These are phyloP conservation scores for Kryptolebias marmoratus DNA, from an alignment of 2,113 vertebrate species.

Conservation along the genomic window DNA sequence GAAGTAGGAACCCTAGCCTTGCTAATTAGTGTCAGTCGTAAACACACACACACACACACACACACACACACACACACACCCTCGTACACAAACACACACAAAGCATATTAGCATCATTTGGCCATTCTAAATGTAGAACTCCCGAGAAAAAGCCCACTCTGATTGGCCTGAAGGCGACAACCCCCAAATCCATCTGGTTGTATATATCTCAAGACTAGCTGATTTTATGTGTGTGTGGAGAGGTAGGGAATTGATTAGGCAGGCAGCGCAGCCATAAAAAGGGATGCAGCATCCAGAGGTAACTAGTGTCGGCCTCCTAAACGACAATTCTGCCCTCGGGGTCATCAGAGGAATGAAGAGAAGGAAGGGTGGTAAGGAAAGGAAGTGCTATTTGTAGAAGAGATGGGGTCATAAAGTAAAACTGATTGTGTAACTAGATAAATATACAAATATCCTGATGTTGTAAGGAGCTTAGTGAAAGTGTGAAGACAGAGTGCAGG, in stretches of 20 bases:
- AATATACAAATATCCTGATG: neutral
- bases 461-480: neutral
- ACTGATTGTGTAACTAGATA: neutral
- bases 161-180: constrained; percentile 63
- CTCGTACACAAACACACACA: constrained; percentile 21
- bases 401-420: neutral
- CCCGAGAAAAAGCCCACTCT: constrained; percentile 41
- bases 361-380: constrained; percentile 45
- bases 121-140: constrained; percentile 40
- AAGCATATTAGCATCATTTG: constrained; percentile 69
- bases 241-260: constrained; percentile 67
- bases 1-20: constrained; percentile 69
- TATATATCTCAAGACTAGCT: constrained; percentile 72
- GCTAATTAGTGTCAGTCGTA: constrained; percentile 78
- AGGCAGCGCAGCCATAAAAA: constrained; percentile 73
- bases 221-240: constrained; percentile 46
- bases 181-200: constrained; percentile 48
- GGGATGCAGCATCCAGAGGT: constrained; percentile 56
- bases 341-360: constrained; percentile 65
- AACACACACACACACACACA: constrained; percentile 48
- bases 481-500: neutral
- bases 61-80: neutral
- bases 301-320: constrained; percentile 60
- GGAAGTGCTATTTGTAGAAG: constrained; percentile 7
- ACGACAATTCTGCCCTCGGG: constrained; percentile 75